phyloP scores from a whole-genome alignment of 2,113 vertebrate genomes.

The Copsychus sechellarum region DNA sequence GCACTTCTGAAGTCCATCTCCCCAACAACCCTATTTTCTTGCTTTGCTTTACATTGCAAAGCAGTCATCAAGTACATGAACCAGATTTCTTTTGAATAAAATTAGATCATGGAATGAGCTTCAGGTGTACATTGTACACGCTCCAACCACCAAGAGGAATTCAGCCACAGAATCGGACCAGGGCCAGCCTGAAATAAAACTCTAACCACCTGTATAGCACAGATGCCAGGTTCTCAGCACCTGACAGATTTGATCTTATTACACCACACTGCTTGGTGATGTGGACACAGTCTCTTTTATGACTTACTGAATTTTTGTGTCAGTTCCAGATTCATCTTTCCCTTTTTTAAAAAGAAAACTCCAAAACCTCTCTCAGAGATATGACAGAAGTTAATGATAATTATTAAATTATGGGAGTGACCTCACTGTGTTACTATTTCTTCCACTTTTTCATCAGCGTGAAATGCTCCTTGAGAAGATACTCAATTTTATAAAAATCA shows the following conservation, averaged over 20 bases:
- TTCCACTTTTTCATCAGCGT: background rate
- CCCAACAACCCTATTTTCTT: background rate
- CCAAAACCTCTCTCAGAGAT: background rate
- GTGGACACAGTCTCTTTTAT: background rate
- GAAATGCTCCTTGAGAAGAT: background rate
- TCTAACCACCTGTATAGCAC: background rate
- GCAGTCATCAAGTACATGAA: background rate
- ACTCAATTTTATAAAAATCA: background rate
- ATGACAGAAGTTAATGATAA: background rate
- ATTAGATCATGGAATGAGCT: background rate
- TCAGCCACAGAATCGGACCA: background rate
- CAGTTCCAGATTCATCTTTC: background rate
- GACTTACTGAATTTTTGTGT: background rate
- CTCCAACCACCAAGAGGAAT: background rate
- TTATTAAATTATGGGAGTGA: background rate
- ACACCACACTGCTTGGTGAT: background rate
- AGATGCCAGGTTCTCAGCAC: background rate
- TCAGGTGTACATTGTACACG: background rate
- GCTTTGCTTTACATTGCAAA: constrained; percentile 38
- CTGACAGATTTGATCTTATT: background rate
- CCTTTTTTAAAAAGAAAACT: background rate
- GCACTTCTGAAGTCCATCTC: background rate
- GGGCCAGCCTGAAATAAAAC: constrained; percentile 9
- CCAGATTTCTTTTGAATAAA: background rate
- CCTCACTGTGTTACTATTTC: background rate